phyloP scores from a whole-genome alignment of 2,888 invertebrate genomes.

The Allacma fusca region DNA sequence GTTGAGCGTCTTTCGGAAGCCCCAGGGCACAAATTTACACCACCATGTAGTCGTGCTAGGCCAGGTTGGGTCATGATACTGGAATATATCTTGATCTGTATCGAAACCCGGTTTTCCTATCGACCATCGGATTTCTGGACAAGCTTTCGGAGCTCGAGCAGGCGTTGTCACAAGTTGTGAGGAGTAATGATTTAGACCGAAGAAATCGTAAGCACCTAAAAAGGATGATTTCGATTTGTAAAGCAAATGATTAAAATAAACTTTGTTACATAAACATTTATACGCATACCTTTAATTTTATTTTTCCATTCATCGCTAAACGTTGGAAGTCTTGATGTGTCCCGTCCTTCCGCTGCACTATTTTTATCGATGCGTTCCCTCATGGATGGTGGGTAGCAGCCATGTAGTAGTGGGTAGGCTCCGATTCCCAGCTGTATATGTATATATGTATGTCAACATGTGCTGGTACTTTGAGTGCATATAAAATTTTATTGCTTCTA shows the following conservation, averaged over 20 bases:
- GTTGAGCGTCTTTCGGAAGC: conserved; percentile 46
- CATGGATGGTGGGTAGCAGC: conserved; percentile 59
- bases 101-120: conserved; percentile 34
- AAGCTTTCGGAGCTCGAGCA: not conserved
- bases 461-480: too few relatives aligned
- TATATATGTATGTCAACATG: too few relatives aligned
- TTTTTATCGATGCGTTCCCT: conserved; percentile 49
- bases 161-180: conserved; percentile 53
- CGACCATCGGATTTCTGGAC: not conserved
- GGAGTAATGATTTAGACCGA: conserved; percentile 66
- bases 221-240: too few relatives aligned
- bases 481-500: too few relatives aligned
- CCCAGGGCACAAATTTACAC: conserved; percentile 46
- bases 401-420: conserved; percentile 55
- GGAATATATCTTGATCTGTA: conserved; percentile 42
- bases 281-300: conserved; percentile 14
- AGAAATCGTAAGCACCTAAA: conserved; percentile 40
- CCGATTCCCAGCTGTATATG: conserved; percentile 60
- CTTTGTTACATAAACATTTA: too few relatives aligned
- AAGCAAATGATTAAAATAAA: too few relatives aligned
- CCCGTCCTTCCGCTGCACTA: conserved; percentile 54
- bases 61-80: conserved; percentile 45
- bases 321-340: conserved; percentile 54
- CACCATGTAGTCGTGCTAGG: conserved; percentile 46
- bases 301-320: conserved; percentile 48